phyloP scores from a whole-genome alignment of 2,797 vertebrate genomes.

The Heterohyrax brucei region DNA sequence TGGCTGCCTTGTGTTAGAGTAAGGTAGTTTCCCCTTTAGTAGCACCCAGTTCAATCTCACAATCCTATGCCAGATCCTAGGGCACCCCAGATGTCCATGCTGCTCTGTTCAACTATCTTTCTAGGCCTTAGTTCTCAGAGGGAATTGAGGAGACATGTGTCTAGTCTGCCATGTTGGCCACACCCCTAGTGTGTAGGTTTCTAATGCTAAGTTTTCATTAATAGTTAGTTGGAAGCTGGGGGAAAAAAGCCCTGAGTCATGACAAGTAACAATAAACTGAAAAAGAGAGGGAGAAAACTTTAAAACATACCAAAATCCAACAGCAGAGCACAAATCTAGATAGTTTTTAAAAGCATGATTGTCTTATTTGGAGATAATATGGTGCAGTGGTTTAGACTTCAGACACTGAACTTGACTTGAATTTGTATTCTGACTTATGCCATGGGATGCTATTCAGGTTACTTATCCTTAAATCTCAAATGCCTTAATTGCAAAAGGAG shows the following conservation, averaged over 20 bases:
- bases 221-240: neutral
- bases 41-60: no score
- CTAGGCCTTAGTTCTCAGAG: neutral
- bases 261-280: neutral
- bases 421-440: slow-evolving; percentile 17
- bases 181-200: neutral
- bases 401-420: neutral
- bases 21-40: no score
- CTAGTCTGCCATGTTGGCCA: no score
- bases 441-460: neutral
- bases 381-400: neutral
- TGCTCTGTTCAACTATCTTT: no score
- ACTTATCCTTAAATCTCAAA: neutral
- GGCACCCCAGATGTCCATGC: no score
- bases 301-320: neutral
- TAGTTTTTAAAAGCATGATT: neutral
- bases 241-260: slow-evolving; percentile 38
- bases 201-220: neutral
- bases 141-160: no score
- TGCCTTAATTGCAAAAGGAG: slow-evolving; percentile 19
- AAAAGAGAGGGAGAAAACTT: slow-evolving; percentile 1
- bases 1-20: no score
- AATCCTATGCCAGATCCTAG: no score
- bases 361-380: neutral
- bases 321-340: neutral